These are phyloP conservation scores for Sarcophaga subvicina DNA, from an alignment of 2,888 invertebrate genomes.

Conservation along the genomic window DNA sequence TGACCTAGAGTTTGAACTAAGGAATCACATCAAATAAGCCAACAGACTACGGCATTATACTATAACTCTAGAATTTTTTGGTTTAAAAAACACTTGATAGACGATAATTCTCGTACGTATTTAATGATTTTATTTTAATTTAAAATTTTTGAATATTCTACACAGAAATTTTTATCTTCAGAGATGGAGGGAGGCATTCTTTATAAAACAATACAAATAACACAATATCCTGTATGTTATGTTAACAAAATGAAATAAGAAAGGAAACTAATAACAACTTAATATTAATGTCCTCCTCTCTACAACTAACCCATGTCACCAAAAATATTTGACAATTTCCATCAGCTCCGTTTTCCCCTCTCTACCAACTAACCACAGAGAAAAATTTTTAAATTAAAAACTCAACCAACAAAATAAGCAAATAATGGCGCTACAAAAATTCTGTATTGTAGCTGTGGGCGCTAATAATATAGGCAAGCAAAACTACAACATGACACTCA, in stretches of 20 bases:
- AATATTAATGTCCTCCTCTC: not conserved
- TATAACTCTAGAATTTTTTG: not conserved
- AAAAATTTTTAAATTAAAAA: constrained; percentile 23
- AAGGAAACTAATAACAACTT: constrained; percentile 8
- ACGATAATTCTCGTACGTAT: not conserved
- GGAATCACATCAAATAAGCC: no score
- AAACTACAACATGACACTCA: not conserved
- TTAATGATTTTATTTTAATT: not conserved
- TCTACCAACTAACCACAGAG: not conserved
- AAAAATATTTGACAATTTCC: constrained; percentile 4
- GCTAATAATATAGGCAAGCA: not conserved
- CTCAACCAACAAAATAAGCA: not conserved
- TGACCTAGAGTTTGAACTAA: no score
- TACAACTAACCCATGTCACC: not conserved
- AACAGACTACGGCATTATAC: no score
- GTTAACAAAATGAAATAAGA: not conserved
- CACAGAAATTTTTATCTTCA: not conserved
- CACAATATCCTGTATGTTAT: not conserved
- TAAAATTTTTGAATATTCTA: not conserved
- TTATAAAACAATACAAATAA: not conserved
- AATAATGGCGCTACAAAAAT: not conserved
- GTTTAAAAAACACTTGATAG: not conserved
- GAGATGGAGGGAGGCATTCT: not conserved
- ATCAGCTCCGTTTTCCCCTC: not conserved
- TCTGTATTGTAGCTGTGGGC: not conserved